A percentile compares a stretch with the other conserved stretches of the same genome.
These are phyloP conservation scores for Danio rerio DNA, from an alignment of 2,113 vertebrate genomes.

Conservation along the genomic window DNA sequence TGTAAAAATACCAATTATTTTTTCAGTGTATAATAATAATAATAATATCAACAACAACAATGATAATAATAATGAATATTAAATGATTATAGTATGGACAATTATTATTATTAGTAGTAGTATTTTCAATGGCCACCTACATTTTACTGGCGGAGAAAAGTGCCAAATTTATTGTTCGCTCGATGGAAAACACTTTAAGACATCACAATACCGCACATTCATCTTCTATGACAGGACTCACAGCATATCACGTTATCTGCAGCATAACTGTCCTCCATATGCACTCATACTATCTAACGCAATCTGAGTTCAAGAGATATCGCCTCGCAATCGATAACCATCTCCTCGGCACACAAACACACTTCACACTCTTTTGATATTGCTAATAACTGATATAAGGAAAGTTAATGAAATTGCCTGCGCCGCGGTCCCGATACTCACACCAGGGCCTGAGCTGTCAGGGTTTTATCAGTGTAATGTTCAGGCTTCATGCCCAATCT, in stretches of 20 bases:
- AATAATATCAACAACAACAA: too few species aligned
- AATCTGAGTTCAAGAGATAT: constrained; percentile 37
- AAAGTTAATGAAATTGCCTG: constrained; percentile 42
- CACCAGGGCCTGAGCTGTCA: constrained; percentile 20
- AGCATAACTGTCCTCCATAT: constrained; percentile 23
- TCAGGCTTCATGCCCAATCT: constrained; percentile 27
- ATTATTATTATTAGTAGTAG: too few species aligned
- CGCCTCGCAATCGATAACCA: constrained; percentile 35
- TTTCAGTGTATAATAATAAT: too few species aligned
- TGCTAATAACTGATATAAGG: constrained; percentile 38
- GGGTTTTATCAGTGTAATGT: constrained; percentile 45
- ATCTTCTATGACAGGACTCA: constrained; percentile 25
- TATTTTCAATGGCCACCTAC: background rate
- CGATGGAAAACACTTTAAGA: constrained; percentile 21
- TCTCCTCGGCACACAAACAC: constrained; percentile 33
- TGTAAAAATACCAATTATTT: too few species aligned
- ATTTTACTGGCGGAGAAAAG: background rate
- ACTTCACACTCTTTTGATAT: constrained; percentile 37
- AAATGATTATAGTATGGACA: too few species aligned
- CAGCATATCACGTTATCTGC: constrained; percentile 17
- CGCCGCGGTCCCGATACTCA: constrained; percentile 16
- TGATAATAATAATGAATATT: too few species aligned
- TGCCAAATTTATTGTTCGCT: background rate
- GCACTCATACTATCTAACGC: constrained; percentile 24
- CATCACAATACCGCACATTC: constrained; percentile 16